Conservation (phyloP, 1,140 invertebrate species). For the Metopolophium dirhodum region DNA sequence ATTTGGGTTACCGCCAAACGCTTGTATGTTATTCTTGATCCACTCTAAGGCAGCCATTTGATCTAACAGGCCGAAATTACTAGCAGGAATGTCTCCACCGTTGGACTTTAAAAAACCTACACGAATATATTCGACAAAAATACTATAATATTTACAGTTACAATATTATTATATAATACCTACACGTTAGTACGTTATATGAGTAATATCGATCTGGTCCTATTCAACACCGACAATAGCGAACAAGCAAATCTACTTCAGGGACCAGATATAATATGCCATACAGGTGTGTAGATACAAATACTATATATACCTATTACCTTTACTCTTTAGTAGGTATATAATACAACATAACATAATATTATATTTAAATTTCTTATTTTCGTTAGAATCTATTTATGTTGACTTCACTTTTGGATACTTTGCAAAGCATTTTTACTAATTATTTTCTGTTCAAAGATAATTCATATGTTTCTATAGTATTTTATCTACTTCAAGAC, state of each 20-base stretch:
- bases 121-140: constrained; percentile 59
- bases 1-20: constrained; percentile 84
- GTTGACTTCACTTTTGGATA: no score
- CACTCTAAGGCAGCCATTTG: constrained; percentile 86
- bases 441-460: no score
- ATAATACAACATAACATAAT: no score
- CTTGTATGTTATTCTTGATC: constrained; percentile 84
- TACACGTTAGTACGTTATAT: neutral
- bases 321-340: neutral
- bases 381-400: no score
- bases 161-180: neutral
- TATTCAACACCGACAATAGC: neutral
- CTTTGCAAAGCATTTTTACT: no score
- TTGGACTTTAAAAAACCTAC: constrained; percentile 82
- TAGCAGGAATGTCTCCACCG: constrained; percentile 69
- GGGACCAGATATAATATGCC: neutral
- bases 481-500: no score
- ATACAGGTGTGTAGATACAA: neutral
- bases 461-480: no score
- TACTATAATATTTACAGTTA: neutral
- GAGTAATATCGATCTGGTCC: neutral
- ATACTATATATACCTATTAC: neutral
- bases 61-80: constrained; percentile 90
- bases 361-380: no score
- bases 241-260: neutral